Evolutionary conservation across 2,888 invertebrate genomes (phyloP), one percentile per base, ranked within the genome.

Genomic region (Stomorhina lunata): DNA sequence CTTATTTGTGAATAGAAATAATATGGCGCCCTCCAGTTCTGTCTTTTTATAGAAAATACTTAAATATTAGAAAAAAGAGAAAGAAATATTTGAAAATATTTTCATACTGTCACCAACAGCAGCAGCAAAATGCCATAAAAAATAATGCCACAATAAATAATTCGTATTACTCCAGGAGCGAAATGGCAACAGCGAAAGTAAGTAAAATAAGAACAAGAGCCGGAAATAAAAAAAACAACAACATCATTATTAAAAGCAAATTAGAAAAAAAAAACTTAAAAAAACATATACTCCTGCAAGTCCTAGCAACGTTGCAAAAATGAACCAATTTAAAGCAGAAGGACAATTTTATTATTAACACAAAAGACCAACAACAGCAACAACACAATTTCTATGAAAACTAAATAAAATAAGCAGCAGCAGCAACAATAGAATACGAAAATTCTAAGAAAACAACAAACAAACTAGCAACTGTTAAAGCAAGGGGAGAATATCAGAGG

Each of bases 141-240:
- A 76, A 76, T 75, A 82, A 82, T 82, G 82, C 57, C 29, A 22
- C 53, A 63, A 79, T 82, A 82, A 82, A 82, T 82, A 79, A 82
- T 79, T 82, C 82, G 45, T 82, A 75, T 79, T 82, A 76, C 71
- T 72, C 29, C 45, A 17, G 10, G 9, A 53, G 20, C 15, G n/a
- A n/a, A n/a, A n/a, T n/a, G n/a, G n/a, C n/a, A n/a, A n/a, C n/a
- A 37, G n/a, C n/a, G n/a, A n/a, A n/a, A n/a, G n/a, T n/a, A n/a
- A n/a, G n/a, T n/a, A n/a, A n/a, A n/a, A 59, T 29, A 68, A 50
- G 48, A 43, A 32, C 48, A 37, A 12, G 7, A n/a, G 43, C 20
- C 34, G 10, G 15, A 17, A 55, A 40, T 10, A 17, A 27, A 27
- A 27, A 48, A 27, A 32, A 68, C 17, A 57, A 17, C 48, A 57